These are phyloP conservation scores for Microcaecilia unicolor DNA, from an alignment of 2,797 vertebrate species.

Conservation along the genomic window DNA sequence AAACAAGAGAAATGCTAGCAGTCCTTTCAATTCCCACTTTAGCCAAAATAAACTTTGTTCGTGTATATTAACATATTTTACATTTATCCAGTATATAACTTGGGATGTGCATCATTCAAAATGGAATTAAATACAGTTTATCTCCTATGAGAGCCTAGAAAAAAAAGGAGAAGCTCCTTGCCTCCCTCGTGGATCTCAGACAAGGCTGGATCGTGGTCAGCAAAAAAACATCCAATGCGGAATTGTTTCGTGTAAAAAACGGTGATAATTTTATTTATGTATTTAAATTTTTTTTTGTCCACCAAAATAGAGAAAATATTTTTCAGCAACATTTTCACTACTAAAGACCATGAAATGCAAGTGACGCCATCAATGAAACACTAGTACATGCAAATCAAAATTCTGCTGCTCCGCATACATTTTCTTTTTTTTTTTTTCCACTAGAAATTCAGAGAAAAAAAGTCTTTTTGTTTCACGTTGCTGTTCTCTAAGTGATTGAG, in stretches of 20 bases:
- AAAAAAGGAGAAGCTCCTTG: background rate
- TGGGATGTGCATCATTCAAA: conserved; percentile 34
- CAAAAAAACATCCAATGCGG: too few species aligned
- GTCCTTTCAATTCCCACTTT: conserved; percentile 80
- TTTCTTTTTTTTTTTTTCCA: too few species aligned
- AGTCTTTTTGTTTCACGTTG: conserved; percentile 33
- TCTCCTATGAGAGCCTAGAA: conserved; percentile 1
- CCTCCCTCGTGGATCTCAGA: background rate
- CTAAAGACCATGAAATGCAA: conserved; percentile 47
- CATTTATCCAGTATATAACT: conserved; percentile 73
- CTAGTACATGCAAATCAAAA: conserved; percentile 67
- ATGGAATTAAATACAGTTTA: conserved; percentile 30
- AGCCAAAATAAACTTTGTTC: conserved; percentile 87
- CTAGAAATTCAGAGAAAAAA: conserved; percentile 49
- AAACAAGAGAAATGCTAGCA: conserved; percentile 70
- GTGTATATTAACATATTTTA: conserved; percentile 93
- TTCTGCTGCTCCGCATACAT: conserved; percentile 53
- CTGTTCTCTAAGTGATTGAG: conserved; percentile 64
- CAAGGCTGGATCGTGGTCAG: too few species aligned
- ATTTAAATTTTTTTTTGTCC: conserved; percentile 10
- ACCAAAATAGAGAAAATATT: conserved; percentile 23
- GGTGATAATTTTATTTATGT: too few species aligned
- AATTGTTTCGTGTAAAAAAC: too few species aligned
- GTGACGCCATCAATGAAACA: conserved; percentile 62
- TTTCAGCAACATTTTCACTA: conserved; percentile 21